Evolutionary conservation across 2,113 vertebrate genomes (phyloP).

Genomic region (Brachyhypopomus occidentalis): DNA sequence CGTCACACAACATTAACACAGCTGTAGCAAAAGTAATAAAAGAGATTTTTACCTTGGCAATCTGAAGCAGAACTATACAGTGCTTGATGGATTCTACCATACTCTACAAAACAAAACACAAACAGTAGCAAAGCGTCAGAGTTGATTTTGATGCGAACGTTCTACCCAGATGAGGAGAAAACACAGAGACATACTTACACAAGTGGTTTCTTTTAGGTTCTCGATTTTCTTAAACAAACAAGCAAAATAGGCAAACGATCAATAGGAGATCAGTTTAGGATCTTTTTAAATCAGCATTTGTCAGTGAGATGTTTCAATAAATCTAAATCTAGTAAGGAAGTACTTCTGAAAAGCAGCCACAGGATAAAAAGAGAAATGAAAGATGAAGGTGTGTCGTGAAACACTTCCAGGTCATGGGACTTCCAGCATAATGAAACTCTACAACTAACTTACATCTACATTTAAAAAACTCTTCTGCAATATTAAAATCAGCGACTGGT

Average conservation of each 20-base stretch:
- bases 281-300: neutral
- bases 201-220: slow-evolving; percentile 93
- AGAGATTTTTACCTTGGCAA: slow-evolving; percentile 91
- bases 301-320: slow-evolving; percentile 8
- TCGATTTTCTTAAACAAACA: slow-evolving; percentile 88
- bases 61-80: slow-evolving; percentile 99
- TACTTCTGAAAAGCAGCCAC: neutral
- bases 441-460: neutral
- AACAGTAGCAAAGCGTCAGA: slow-evolving; percentile 44
- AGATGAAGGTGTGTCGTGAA: neutral
- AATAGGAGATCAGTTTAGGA: neutral
- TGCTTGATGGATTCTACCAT: slow-evolving; percentile 99
- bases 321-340: neutral
- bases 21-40: slow-evolving; percentile 24
- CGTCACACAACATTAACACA: neutral
- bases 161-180: slow-evolving; percentile 16
- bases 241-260: slow-evolving; percentile 35
- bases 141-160: neutral
- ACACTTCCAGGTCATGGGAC: slow-evolving; percentile 4
- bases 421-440: slow-evolving; percentile 18
- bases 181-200: slow-evolving; percentile 82
- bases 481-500: neutral
- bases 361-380: slow-evolving; percentile 41
- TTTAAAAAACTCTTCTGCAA: neutral
- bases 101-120: slow-evolving; percentile 77